Percentiles rank a stretch among this genome's conserved stretches.
These are phyloP conservation scores for Drosophila mimetica DNA, from an alignment of 2,888 invertebrate genomes.

Conservation along the genomic window DNA sequence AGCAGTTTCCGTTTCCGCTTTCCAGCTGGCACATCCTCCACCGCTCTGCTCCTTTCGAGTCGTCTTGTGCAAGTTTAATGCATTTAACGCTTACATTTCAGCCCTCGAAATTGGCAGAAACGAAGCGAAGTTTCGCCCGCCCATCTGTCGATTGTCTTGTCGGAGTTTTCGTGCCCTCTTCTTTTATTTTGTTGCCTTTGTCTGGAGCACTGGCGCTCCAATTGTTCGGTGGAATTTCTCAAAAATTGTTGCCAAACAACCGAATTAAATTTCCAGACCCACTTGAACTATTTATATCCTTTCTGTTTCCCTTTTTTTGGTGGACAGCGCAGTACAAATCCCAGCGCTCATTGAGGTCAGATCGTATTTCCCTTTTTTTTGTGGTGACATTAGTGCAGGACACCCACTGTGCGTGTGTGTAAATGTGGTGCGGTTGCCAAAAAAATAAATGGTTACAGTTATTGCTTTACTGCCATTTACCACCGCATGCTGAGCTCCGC, in stretches of 20 bases:
- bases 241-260: slow-evolving; percentile 52
- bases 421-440: slow-evolving; percentile 49
- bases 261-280: slow-evolving; percentile 57
- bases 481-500: slow-evolving; percentile 37
- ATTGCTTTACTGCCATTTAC: slow-evolving; percentile 50
- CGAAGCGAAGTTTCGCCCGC: slow-evolving; percentile 9
- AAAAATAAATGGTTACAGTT: slow-evolving; percentile 68
- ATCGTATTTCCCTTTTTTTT: slow-evolving; percentile 50
- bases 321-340: slow-evolving; percentile 32
- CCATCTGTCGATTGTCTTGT: slow-evolving; percentile 55
- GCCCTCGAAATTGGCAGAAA: slow-evolving; percentile 70
- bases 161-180: slow-evolving; percentile 13
- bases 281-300: slow-evolving; percentile 45
- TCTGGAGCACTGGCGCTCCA: slow-evolving; percentile 18
- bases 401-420: slow-evolving; percentile 52
- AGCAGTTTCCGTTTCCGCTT: slow-evolving; percentile 77
- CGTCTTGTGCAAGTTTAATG: slow-evolving; percentile 73
- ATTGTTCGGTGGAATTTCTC: slow-evolving; percentile 52
- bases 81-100: slow-evolving; percentile 75
- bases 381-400: slow-evolving; percentile 59
- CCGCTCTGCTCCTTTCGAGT: slow-evolving; percentile 8
- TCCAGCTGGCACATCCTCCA: slow-evolving; percentile 70
- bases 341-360: slow-evolving; percentile 57
- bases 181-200: slow-evolving; percentile 46
- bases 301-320: not conserved